Evolutionary conservation across 2,113 vertebrate genomes (phyloP), one percentile per base, ranked within the genome.

Genomic region (Oostethus manadensis): DNA sequence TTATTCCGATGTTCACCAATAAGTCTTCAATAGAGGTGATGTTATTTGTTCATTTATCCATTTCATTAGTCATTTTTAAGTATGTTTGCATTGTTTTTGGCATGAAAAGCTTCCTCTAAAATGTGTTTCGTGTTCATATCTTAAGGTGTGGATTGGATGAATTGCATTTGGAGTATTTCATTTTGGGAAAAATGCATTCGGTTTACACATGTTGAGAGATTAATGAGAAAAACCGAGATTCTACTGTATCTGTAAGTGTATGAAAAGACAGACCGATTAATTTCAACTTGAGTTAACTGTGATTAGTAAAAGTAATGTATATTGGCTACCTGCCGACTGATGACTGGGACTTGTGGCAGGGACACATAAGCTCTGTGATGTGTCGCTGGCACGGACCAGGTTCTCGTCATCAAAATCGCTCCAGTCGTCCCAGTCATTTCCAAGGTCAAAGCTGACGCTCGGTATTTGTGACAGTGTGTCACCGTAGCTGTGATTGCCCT

Each of bases 381-480:
- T 82, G 65, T 72, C 86, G 35, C 88, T 88, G 43, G 88, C 89
- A 76, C 77, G 58, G 69, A 96, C 85, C 66, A 87, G 86, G 14
- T 91, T 92, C 68, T 95, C 92, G 68, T 98, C 91, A 74, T 91
- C 91, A 92, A 93, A 96, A 80, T 94, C 82, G 15, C 91, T 90
- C 94, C 93, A 96, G 81, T 93, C 80, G 43, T 96, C 93, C 84
- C 90, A 86, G n/a, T 88, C 84, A 20, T 76, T 79, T 84, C 88
- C 91, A 13, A 94, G 88, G 77, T 97, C 93, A 77, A 93, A 94
- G 78, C 74, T 90, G 67, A 93, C 83, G 64, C 81, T 77, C 14
- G 88, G 83, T 67, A 75, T 57, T 72, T 85, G 90, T 73, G 84
- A 79, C 70, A 84, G 83, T 74, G 85, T 83, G 43, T 61, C 62